Evolutionary conservation across 2,888 invertebrate species (phyloP).

Genomic region (Melieria crassipennis): DNA sequence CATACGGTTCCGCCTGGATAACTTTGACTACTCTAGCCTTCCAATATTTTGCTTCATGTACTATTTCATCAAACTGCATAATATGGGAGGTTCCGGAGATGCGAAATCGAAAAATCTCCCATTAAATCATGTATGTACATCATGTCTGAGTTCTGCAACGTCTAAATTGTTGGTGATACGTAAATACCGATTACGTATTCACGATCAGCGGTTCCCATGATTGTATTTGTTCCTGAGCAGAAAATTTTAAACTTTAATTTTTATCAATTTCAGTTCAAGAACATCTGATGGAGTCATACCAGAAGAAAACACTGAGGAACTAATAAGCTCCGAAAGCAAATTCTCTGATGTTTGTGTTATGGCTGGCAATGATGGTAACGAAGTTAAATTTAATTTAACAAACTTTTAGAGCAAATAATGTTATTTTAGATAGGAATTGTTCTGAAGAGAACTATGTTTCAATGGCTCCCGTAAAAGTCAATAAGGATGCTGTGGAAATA

Average conservation of each 20-base stretch:
- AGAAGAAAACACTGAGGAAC: slow-evolving; percentile 72
- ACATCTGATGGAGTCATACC: slow-evolving; percentile 67
- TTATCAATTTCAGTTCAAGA: slow-evolving; percentile 49
- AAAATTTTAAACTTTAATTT: slow-evolving; percentile 1
- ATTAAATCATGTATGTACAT: background rate
- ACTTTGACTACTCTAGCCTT: too few species aligned
- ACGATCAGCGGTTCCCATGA: background rate
- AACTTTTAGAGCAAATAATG: background rate
- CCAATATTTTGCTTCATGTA: too few species aligned
- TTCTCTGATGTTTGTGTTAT: background rate
- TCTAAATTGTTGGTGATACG: background rate
- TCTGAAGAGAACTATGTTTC: slow-evolving; percentile 47
- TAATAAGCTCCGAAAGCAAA: slow-evolving; percentile 45
- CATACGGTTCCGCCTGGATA: too few species aligned
- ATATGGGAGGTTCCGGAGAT: too few species aligned
- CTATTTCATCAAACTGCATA: too few species aligned
- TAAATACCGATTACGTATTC: background rate
- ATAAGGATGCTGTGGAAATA: too few species aligned
- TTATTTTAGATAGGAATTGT: slow-evolving; percentile 24
- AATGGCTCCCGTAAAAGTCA: slow-evolving; percentile 46
- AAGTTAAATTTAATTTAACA: background rate
- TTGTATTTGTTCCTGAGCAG: background rate
- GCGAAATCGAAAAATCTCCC: too few species aligned
- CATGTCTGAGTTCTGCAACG: background rate
- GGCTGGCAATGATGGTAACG: too few species aligned